Evolutionary conservation across 2,113 vertebrate genomes (phyloP), one percentile per base, ranked within the genome.

Genomic region (Syngnathus typhle): DNA sequence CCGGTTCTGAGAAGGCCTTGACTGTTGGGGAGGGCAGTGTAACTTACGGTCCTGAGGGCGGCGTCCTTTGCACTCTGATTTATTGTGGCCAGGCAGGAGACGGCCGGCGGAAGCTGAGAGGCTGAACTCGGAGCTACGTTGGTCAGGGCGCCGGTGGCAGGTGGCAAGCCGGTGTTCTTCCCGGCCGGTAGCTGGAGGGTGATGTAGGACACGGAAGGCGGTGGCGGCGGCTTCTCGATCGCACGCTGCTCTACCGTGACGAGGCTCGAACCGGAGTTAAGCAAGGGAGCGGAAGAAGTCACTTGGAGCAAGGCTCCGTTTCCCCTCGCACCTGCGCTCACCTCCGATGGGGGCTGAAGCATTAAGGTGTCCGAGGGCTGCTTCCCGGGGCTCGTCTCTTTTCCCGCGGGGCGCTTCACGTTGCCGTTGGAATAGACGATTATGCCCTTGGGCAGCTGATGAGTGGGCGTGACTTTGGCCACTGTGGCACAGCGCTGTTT

Each of bases 381-480:
- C 81, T 96, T 95, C 60, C 90, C 93, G 60, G 93, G 91, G 78
- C 89, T 92, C 44, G 91, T 87, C 67, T 92, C 92, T 66, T 93
- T 94, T 78, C 87, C 92, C 27, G 88, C 88, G 32, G 92, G 92
- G 65, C 85, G 90, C 79, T 90, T 88, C 39, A 92, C 91, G 71
- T 91, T 98, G 68, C 93, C 92, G 16, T 90, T 95, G 58, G 96
- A 94, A 87, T 94, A 98, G 68, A 98, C 94, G 23, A 97, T 94
- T 60, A 98, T 95, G 73, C 95, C 94, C 80, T 98, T 96, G 32
- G 94, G 93, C 67, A 93, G 89, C 78, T 95, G 85, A 75, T 97
- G 94, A 59, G 91, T 76, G 0, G 95, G 92, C 71, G 93, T 93
- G 70, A 98, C 93, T 84, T 96, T 93, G 1, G 95, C 93, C 68